Percentiles rank a stretch among this genome's conserved stretches.
Conservation (phyloP, 2,888 invertebrate species). For the Trichacis sp. region DNA sequence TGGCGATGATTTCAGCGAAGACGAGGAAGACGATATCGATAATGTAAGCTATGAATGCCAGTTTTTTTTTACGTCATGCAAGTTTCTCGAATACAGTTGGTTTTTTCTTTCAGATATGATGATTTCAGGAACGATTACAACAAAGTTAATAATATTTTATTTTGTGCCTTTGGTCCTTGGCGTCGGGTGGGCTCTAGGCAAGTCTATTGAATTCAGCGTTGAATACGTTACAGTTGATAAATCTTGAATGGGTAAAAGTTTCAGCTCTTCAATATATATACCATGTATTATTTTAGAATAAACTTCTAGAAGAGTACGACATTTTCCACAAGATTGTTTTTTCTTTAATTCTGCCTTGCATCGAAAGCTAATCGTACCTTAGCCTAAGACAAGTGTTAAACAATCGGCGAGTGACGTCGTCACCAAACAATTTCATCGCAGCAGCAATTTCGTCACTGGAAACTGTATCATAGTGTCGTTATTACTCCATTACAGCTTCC, state of each 20-base stretch:
- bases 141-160: slow-evolving; percentile 63
- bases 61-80: too few relatives aligned
- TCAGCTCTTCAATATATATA: slow-evolving; percentile 57
- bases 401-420: slow-evolving; percentile 38
- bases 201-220: slow-evolving; percentile 64
- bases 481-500: slow-evolving; percentile 32
- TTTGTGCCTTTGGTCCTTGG: slow-evolving; percentile 68
- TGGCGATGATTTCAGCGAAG: slow-evolving; percentile 93
- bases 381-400: slow-evolving; percentile 50
- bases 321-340: slow-evolving; percentile 47
- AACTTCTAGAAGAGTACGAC: slow-evolving; percentile 49
- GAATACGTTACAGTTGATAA: slow-evolving; percentile 65
- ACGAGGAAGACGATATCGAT: slow-evolving; percentile 80
- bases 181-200: slow-evolving; percentile 66
- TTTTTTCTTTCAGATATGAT: too few relatives aligned
- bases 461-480: too few relatives aligned
- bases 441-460: too few relatives aligned
- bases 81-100: too few relatives aligned
- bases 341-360: slow-evolving; percentile 53
- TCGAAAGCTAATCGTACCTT: slow-evolving; percentile 59
- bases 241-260: slow-evolving; percentile 64
- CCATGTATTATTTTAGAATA: slow-evolving; percentile 64
- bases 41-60: slow-evolving; percentile 32
- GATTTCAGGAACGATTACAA: slow-evolving; percentile 62
- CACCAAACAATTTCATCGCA: slow-evolving; percentile 20